Evolutionary conservation across 2,797 vertebrate species (phyloP).

Genomic region (Anguilla obscura): DNA sequence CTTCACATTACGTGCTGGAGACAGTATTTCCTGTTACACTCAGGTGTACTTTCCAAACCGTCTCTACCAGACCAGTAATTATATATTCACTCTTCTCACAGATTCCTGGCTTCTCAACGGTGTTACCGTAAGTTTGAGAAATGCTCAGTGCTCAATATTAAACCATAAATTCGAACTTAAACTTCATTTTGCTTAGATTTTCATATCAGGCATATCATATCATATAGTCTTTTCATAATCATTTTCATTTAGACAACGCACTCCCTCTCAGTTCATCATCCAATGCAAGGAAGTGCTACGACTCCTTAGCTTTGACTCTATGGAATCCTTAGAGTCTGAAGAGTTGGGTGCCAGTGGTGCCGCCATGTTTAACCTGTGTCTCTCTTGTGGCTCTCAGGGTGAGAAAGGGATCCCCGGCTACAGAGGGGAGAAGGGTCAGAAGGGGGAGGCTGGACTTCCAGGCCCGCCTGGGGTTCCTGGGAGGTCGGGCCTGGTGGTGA

Average conservation of each 20-base stretch:
- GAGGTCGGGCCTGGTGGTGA: slow-evolving; percentile 79
- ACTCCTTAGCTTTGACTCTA: background rate
- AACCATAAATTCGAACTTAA: background rate
- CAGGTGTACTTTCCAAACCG: background rate
- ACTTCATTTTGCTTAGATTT: background rate
- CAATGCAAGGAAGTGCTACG: background rate
- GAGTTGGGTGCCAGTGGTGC: no score
- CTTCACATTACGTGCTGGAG: background rate
- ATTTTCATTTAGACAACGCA: background rate
- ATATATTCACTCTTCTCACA: slow-evolving; percentile 39
- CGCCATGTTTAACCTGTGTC: background rate
- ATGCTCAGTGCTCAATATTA: background rate
- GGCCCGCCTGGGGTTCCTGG: slow-evolving; percentile 81
- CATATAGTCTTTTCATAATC: background rate
- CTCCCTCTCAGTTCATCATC: background rate
- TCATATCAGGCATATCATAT: background rate
- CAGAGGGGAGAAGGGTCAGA: slow-evolving; percentile 74
- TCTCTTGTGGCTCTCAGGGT: slow-evolving; percentile 60
- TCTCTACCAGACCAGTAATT: background rate
- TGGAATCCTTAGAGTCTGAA: no score
- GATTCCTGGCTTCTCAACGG: slow-evolving; percentile 38
- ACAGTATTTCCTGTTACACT: background rate
- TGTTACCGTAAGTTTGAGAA: slow-evolving; percentile 56
- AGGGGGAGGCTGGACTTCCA: slow-evolving; percentile 72
- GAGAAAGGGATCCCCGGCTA: slow-evolving; percentile 71